These are phyloP conservation scores for Platyura marginata DNA, from an alignment of 1,140 invertebrate genomes.

Conservation along the genomic window DNA sequence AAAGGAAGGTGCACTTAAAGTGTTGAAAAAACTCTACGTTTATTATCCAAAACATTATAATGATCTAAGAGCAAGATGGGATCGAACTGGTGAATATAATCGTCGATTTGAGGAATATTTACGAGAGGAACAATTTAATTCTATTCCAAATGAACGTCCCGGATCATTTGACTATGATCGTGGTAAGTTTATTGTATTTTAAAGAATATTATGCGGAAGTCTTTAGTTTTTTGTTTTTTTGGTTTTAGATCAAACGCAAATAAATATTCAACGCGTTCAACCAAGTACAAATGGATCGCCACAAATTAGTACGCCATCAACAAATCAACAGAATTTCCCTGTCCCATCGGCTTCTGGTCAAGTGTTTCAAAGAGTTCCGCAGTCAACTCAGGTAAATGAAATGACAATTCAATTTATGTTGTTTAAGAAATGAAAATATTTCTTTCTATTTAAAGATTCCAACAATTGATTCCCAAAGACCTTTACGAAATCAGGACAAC, in stretches of 20 bases:
- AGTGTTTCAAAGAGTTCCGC: too few species aligned
- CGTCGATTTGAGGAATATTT: constrained; percentile 26
- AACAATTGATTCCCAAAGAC: background rate
- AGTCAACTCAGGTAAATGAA: too few species aligned
- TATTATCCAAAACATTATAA: constrained; percentile 38
- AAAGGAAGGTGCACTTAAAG: constrained; percentile 29
- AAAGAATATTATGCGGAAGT: background rate
- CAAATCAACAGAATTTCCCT: background rate
- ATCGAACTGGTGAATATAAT: constrained; percentile 35
- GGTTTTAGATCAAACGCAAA: background rate
- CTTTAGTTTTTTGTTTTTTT: background rate
- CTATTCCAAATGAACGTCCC: too few species aligned
- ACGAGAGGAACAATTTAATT: constrained; percentile 26
- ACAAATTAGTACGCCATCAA: background rate
- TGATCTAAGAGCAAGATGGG: constrained; percentile 31
- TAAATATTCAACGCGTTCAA: background rate
- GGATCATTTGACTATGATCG: background rate
- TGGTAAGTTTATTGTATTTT: background rate
- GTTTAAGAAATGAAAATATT: too few species aligned
- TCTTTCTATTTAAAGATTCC: background rate
- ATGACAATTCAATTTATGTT: too few species aligned
- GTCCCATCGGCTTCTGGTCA: too few species aligned
- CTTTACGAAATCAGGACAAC: constrained; percentile 1
- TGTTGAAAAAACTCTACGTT: constrained; percentile 30
- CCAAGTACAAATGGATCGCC: background rate